phyloP scores from a whole-genome alignment of 2,888 invertebrate genomes.

The Leistus spinibarbis region DNA sequence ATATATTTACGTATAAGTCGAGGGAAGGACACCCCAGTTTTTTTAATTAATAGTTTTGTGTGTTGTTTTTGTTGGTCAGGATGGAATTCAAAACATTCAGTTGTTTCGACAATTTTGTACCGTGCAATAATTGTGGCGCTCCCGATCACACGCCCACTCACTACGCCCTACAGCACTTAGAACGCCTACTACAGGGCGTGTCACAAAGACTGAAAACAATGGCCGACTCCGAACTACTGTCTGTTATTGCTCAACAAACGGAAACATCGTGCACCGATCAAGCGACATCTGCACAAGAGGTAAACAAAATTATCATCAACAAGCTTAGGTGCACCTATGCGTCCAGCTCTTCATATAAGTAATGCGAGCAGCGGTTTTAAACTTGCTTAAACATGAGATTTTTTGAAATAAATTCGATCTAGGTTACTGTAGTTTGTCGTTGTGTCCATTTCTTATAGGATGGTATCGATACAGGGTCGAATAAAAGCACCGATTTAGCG shows the following conservation, averaged over 20 bases:
- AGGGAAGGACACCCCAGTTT: no score
- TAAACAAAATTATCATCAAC: no score
- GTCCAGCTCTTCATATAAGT: no score
- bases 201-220: constrained; percentile 63
- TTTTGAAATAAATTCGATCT: no score
- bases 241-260: constrained; percentile 36
- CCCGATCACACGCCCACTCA: constrained; percentile 79
- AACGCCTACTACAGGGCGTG: constrained; percentile 65
- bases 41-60: no score
- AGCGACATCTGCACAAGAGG: constrained; percentile 40
- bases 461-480: background rate
- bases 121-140: constrained; percentile 78
- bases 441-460: constrained; percentile 38
- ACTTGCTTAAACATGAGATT: no score
- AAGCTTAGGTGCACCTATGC: no score
- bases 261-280: constrained; percentile 24
- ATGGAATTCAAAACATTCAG: constrained; percentile 85
- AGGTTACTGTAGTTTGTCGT: no score
- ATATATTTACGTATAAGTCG: no score
- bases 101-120: constrained; percentile 88
- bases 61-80: constrained; percentile 55
- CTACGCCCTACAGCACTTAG: constrained; percentile 75
- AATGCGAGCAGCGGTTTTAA: no score
- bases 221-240: constrained; percentile 63
- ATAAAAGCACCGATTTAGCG: constrained; percentile 21